These are phyloP conservation scores for Pachyrhynchus sulphureomaculatus DNA, from an alignment of 1,140 invertebrate species.

Conservation along the genomic window DNA sequence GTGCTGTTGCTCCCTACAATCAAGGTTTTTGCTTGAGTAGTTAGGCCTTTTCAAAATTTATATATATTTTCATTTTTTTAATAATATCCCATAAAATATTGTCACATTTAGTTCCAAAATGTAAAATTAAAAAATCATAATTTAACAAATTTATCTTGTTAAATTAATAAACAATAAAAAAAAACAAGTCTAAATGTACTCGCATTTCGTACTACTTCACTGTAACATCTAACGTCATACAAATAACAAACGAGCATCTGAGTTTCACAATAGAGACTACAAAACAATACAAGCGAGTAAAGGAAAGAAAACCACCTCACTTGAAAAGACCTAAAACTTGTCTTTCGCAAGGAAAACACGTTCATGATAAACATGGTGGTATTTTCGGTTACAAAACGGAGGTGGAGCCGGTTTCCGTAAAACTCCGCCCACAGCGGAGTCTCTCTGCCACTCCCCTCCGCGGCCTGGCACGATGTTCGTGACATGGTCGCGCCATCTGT, in stretches of 20 bases:
- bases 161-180: no score
- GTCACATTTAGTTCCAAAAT: no score
- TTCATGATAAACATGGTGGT: conserved; percentile 49
- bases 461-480: background rate
- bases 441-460: conserved; percentile 35
- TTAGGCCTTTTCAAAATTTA: no score
- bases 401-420: conserved; percentile 3
- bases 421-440: conserved; percentile 40
- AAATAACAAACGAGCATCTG: conserved; percentile 28
- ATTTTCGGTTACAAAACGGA: conserved; percentile 22
- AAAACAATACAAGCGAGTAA: conserved; percentile 27
- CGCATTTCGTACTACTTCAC: no score
- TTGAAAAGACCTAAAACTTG: conserved; percentile 44
- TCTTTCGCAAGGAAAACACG: conserved; percentile 44
- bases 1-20: no score
- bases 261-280: conserved; percentile 26
- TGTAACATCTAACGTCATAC: conserved; percentile 6
- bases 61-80: no score
- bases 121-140: no score
- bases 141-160: no score
- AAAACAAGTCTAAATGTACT: no score
- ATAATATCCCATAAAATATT: no score
- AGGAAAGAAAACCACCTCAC: conserved; percentile 25
- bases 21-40: no score
- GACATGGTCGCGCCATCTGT: conserved; percentile 44